Conservation (phyloP, 1,140 invertebrate species). For the Neuroterus valhalla region DNA sequence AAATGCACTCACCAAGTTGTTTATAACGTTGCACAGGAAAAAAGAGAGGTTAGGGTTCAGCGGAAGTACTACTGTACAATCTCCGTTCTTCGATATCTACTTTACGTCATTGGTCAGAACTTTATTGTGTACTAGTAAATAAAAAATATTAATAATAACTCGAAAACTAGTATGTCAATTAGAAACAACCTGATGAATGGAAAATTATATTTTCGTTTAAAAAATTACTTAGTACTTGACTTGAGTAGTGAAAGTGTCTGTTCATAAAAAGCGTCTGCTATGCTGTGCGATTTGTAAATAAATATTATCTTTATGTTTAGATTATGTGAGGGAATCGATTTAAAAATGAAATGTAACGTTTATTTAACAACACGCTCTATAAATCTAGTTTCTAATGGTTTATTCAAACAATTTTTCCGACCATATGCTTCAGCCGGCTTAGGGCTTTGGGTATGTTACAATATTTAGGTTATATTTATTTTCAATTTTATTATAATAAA, state of each 20-base stretch:
- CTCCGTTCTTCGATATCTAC: constrained; percentile 3
- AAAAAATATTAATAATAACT: too few species aligned
- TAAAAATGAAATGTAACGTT: constrained; percentile 6
- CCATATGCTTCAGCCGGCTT: constrained; percentile 50
- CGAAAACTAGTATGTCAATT: too few species aligned
- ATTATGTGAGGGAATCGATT: background rate
- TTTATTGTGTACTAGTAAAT: too few species aligned
- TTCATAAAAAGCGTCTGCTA: background rate
- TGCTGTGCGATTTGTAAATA: background rate
- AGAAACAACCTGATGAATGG: background rate
- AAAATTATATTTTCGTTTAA: background rate
- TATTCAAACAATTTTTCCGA: constrained; percentile 34
- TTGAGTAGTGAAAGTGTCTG: background rate
- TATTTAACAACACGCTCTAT: background rate
- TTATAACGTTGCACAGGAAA: constrained; percentile 49
- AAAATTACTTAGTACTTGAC: background rate
- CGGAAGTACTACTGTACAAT: background rate
- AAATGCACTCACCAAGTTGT: constrained; percentile 55
- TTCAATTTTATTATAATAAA: background rate
- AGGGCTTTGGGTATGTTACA: constrained; percentile 50
- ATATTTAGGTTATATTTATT: constrained; percentile 30
- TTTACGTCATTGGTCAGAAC: background rate
- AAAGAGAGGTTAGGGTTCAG: constrained; percentile 44
- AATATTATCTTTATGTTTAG: background rate
- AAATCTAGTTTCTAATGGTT: background rate